Evolutionary conservation across 2,113 vertebrate genomes (phyloP), one percentile per base, ranked within the genome.

Genomic region (Halcyon senegalensis): DNA sequence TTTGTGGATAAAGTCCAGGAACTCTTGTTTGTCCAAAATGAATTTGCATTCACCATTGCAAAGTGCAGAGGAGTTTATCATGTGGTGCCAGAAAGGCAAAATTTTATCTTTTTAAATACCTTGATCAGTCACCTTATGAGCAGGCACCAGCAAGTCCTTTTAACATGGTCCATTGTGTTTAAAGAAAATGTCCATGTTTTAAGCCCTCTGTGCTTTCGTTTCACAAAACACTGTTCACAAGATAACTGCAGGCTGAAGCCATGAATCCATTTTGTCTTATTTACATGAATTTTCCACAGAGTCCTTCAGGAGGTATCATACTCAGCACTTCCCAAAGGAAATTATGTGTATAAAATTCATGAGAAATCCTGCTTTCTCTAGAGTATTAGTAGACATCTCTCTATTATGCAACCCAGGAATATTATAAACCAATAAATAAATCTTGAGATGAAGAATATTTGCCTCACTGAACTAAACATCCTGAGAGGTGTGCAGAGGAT

Each of bases 251-350:
- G 85, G 82, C 96, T 96, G 93, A 55, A 93, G 79, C 72, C 63
- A 33, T 77, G 90, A 96, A 94, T 95, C 82, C 79, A 90, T 94
- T 96, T 96, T 77, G 63, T 39, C 88, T 93, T 96, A 95, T 93
- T 96, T 96, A 95, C 92, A 95, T 90, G 92, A 88, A 96, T 96
- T 97, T 96, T 97, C 94, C 85, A 95, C 48, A 63, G 63, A 88
- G 79, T 96, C 94, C 90, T 96, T 94, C 95, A 93, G 85, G 73
- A 96, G 64, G 72, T 84, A 94, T 95, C 90, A 53, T 31, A 91
- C 76, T 92, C 72, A 86, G 84, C 79, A 67, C 84, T 80, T 97
- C 94, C 93, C 96, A 95, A 68, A 96, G 93, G 94, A 96, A 97
- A 96, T 96, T 90, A 96, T 78, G 51, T 70, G 79, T 91, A 94